These are phyloP conservation scores for Zaprionus gabonicus DNA, from an alignment of 1,140 invertebrate genomes.

Conservation along the genomic window DNA sequence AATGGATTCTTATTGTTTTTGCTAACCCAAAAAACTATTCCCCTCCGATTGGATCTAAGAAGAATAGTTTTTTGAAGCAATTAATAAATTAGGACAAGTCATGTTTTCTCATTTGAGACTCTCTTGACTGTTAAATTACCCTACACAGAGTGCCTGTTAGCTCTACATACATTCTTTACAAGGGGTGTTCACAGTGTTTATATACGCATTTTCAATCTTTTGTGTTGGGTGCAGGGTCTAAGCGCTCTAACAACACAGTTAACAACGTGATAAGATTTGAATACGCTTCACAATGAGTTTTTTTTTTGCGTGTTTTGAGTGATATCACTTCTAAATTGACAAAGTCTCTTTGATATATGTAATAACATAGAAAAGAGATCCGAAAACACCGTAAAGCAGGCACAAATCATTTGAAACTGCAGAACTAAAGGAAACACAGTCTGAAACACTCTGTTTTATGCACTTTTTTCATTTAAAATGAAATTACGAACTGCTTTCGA, in stretches of 20 bases:
- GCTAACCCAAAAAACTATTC: background rate
- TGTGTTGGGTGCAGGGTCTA: background rate
- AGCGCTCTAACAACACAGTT: background rate
- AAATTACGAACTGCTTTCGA: background rate
- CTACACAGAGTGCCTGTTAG: background rate
- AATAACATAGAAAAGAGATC: background rate
- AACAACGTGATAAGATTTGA: constrained; percentile 2
- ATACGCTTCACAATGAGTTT: background rate
- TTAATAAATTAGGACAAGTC: background rate
- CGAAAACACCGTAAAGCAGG: background rate
- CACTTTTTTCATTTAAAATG: background rate
- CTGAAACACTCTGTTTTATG: background rate
- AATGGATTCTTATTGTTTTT: constrained; percentile 3
- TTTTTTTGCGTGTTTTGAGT: background rate
- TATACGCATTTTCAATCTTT: background rate
- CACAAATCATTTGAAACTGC: background rate
- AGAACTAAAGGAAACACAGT: background rate
- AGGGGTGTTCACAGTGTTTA: background rate
- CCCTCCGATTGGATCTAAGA: background rate
- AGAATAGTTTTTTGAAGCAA: background rate
- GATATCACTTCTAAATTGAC: constrained; percentile 5
- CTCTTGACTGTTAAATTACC: background rate
- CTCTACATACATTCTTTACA: too few species aligned
- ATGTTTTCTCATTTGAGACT: background rate
- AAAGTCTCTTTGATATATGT: background rate